Evolutionary conservation across 1,140 invertebrate genomes (phyloP).

Genomic region (Drosophila azteca): DNA sequence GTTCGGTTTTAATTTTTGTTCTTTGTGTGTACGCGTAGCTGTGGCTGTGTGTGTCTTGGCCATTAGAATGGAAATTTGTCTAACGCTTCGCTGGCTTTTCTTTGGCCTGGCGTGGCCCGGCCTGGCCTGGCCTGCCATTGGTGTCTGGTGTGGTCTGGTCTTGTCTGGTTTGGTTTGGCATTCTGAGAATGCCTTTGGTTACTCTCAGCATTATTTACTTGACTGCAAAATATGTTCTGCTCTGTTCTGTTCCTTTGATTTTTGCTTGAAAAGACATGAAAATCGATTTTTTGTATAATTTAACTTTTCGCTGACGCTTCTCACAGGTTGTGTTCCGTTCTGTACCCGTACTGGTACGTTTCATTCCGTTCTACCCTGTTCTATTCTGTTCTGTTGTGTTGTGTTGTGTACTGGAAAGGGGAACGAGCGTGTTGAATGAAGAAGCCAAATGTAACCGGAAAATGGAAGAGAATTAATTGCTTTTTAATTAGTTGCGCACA

Average conservation of each 20-base stretch:
- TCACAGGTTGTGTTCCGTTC: neutral
- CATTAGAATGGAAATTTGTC: conserved; percentile 60
- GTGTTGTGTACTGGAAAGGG: too few species aligned
- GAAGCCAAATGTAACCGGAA: conserved; percentile 36
- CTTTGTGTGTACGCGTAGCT: neutral
- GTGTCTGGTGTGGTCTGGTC: conserved; percentile 13
- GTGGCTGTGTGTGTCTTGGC: conserved; percentile 36
- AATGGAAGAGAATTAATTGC: conserved; percentile 58
- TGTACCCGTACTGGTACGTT: neutral
- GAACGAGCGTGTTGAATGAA: conserved; percentile 16
- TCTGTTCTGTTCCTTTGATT: conserved; percentile 37
- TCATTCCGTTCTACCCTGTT: conserved; percentile 10
- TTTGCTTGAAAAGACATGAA: conserved; percentile 57
- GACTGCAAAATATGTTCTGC: conserved; percentile 43
- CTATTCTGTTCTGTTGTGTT: neutral
- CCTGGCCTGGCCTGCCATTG: too few species aligned
- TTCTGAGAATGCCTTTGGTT: conserved; percentile 42
- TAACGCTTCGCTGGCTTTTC: conserved; percentile 36
- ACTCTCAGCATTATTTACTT: conserved; percentile 31
- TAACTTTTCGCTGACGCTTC: conserved; percentile 47
- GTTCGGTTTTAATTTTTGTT: conserved; percentile 4
- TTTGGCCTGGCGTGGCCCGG: neutral
- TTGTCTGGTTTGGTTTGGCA: conserved; percentile 38
- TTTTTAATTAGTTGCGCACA: conserved; percentile 63
- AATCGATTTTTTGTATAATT: conserved; percentile 68